These are phyloP conservation scores for Drosophila bipectinata DNA, from an alignment of 1,140 invertebrate species.

Conservation along the genomic window DNA sequence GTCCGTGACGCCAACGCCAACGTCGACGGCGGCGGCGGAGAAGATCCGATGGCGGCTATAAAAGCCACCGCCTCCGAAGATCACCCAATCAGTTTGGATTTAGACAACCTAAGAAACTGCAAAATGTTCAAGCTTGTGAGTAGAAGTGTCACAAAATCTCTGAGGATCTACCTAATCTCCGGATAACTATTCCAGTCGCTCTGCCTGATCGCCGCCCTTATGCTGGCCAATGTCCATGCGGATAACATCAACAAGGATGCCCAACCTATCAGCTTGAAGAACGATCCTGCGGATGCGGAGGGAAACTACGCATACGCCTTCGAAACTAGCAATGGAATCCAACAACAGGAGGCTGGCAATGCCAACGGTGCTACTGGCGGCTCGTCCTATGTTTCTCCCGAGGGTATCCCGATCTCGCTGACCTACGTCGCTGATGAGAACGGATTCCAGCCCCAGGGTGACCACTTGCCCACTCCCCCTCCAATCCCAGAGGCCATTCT, in stretches of 20 bases:
- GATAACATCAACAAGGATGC: conserved; percentile 77
- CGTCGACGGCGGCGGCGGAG: conserved; percentile 13
- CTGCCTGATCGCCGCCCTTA: conserved; percentile 63
- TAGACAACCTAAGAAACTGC: conserved; percentile 60
- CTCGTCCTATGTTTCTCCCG: conserved; percentile 48
- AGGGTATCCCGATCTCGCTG: conserved; percentile 68
- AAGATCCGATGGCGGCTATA: conserved; percentile 47
- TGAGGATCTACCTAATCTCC: not conserved
- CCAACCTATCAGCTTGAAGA: conserved; percentile 16
- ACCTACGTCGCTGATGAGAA: conserved; percentile 85
- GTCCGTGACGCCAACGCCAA: conserved; percentile 38
- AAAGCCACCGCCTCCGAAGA: conserved; percentile 57
- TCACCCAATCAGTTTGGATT: conserved; percentile 72
- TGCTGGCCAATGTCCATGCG: conserved; percentile 64
- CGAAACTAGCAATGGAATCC: conserved; percentile 72
- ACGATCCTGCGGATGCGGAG: conserved; percentile 58
- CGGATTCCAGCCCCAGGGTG: conserved; percentile 84
- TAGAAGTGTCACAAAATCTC: conserved; percentile 17
- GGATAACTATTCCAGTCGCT: conserved; percentile 49
- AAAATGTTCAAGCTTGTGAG: conserved; percentile 83
- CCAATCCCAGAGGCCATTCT: conserved; percentile 76
- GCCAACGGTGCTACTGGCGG: conserved; percentile 40
- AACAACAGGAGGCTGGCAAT: conserved; percentile 68
- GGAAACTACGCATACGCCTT: conserved; percentile 54
- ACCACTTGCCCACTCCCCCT: conserved; percentile 85